Evolutionary conservation across 2,113 vertebrate genomes (phyloP), one percentile per base, ranked within the genome.

Genomic region (Pseudopodoces humilis): DNA sequence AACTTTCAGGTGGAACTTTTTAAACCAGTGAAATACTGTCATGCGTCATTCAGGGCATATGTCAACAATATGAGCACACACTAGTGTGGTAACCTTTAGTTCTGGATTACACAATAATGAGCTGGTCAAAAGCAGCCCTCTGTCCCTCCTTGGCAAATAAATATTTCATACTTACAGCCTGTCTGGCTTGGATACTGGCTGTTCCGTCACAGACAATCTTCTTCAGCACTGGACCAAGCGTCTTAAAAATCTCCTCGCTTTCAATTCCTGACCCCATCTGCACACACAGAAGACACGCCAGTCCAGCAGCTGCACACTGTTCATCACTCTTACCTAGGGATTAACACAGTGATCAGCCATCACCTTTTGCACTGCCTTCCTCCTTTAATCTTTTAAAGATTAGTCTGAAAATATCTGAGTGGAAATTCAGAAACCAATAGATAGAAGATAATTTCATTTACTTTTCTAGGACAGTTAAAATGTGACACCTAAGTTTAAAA

Each of bases 261-360:
- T 99, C 99, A 43, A 99, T 98, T 82, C 99, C 99, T 13, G 99
- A 99, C 69, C 99, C 99, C 97, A 99, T 94, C 97, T 99, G 99
- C 94, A 99, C 98, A 92, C 99, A 99, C 18, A 99, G 98, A 69
- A 99, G 98, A 90, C 99, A 99, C 0, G 99, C 99, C 59, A 99
- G 93, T 10, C 98, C 98, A 2, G 99, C 99, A 16, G 99, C 99
- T 4, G 98, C 98, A 12, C 98, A 97, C 93, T 99, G 99, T 63
- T 99, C 99, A 0, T 99, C 99, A 0, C 98, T 98, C 97, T 99
- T 99, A 47, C 99, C 99, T 99, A 86, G 5, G 68, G 47, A 24
- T 15, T 43, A 95, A 83, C 23, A 47, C 3, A 49, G 35, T 3
- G 8, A 52, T 31, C 20, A 94, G 47, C n/a, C 37, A 70, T 27